Evolutionary conservation across 2,797 vertebrate genomes (phyloP).

Genomic region (Myotis findleyi): DNA sequence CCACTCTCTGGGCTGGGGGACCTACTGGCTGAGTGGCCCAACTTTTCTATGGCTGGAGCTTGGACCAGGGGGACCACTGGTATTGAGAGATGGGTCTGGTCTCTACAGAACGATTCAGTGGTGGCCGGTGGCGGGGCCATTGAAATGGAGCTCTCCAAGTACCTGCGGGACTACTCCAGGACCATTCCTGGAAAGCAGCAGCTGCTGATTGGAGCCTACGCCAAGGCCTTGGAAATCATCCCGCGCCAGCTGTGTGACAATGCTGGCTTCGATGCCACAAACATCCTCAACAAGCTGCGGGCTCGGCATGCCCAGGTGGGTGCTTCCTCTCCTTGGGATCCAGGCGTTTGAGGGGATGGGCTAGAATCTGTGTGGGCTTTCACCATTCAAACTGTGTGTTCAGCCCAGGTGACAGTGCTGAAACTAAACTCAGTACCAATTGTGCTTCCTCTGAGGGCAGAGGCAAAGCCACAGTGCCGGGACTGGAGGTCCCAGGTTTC

Average conservation of each 20-base stretch:
- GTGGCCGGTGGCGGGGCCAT: constrained; percentile 97
- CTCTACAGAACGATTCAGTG: constrained; percentile 95
- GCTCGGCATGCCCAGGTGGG: constrained; percentile 97
- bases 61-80: not conserved
- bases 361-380: not conserved
- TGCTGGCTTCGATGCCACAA: constrained; percentile 98
- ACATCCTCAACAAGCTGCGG: constrained; percentile 98
- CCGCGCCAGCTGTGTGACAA: constrained; percentile 99
- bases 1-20: not conserved
- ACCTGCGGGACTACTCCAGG: constrained; percentile 96
- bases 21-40: not conserved
- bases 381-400: not conserved
- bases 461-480: not conserved
- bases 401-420: not conserved
- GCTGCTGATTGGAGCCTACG: constrained; percentile 97
- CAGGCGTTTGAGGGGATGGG: fast-evolving
- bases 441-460: not conserved
- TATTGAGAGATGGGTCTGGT: not conserved
- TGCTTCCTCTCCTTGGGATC: not conserved
- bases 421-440: not conserved
- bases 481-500: not conserved
- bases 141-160: constrained; percentile 98
- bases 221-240: constrained; percentile 98
- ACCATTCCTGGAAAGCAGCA: constrained; percentile 99
- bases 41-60: not conserved